Evolutionary conservation across 1,140 invertebrate genomes (phyloP).

Genomic region (Bursaphelenchus mucronatus): DNA sequence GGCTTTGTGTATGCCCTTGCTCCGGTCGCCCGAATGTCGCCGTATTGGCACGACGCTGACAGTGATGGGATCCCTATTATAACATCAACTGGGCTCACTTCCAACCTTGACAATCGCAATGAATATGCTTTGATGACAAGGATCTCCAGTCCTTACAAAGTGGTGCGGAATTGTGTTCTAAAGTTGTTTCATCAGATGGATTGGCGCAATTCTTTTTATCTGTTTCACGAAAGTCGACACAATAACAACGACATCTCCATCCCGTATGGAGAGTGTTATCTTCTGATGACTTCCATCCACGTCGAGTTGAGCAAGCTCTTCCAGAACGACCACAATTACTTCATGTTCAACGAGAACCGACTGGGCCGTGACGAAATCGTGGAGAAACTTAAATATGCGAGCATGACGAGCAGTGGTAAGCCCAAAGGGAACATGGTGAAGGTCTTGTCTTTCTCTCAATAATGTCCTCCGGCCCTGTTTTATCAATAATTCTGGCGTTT

Average conservation of each 20-base stretch:
- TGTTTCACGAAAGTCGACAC: slow-evolving; percentile 62
- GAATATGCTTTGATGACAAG: slow-evolving; percentile 75
- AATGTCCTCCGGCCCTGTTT: too few relatives aligned
- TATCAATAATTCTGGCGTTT: too few relatives aligned
- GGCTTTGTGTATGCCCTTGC: slow-evolving; percentile 60
- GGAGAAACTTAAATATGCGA: too few relatives aligned
- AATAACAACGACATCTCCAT: slow-evolving; percentile 4
- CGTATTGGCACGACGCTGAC: slow-evolving; percentile 28
- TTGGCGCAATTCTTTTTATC: slow-evolving; percentile 67
- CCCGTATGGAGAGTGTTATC: slow-evolving; percentile 57
- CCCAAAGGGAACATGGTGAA: too few relatives aligned
- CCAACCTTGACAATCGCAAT: slow-evolving; percentile 70
- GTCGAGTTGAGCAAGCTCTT: slow-evolving; percentile 28
- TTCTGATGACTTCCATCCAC: slow-evolving; percentile 48
- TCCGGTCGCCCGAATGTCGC: slow-evolving; percentile 57
- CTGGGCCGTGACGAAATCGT: background rate
- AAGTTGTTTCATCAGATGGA: slow-evolving; percentile 70
- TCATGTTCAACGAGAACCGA: slow-evolving; percentile 31
- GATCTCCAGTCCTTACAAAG: slow-evolving; percentile 76
- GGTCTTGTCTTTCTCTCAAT: too few relatives aligned
- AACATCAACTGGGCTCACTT: slow-evolving; percentile 76
- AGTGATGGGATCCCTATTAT: slow-evolving; percentile 69
- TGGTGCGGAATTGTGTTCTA: slow-evolving; percentile 69
- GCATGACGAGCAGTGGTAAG: too few relatives aligned
- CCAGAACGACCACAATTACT: slow-evolving; percentile 50